Conservation (phyloP, 2,113 vertebrate species). For the Psephotus haematonotus region DNA sequence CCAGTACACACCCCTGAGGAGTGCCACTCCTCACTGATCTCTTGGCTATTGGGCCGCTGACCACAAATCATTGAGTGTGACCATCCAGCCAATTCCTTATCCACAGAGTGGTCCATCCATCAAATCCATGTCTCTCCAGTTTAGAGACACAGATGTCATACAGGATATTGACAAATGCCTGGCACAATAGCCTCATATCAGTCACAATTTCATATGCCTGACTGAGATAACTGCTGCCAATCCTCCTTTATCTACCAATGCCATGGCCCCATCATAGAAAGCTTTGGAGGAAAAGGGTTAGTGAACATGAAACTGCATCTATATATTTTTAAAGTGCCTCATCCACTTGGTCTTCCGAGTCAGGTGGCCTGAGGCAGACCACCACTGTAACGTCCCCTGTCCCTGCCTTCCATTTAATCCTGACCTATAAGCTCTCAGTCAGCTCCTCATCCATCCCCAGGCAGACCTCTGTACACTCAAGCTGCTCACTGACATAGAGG, state of each 20-base stretch:
- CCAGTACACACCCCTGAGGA: background rate
- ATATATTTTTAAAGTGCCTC: background rate
- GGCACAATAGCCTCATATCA: background rate
- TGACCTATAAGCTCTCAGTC: background rate
- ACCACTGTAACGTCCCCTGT: background rate
- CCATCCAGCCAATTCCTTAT: background rate
- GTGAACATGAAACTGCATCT: background rate
- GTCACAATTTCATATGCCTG: background rate
- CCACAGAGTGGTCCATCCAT: background rate
- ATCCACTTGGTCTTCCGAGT: background rate
- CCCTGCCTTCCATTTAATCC: background rate
- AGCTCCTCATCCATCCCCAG: background rate
- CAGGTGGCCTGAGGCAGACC: background rate
- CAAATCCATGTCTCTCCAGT: background rate
- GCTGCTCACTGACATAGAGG: background rate
- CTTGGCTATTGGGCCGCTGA: background rate
- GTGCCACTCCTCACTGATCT: background rate
- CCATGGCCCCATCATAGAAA: background rate
- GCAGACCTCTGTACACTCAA: background rate
- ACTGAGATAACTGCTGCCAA: background rate
- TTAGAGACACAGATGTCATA: background rate
- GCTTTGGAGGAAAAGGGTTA: background rate
- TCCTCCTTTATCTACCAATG: background rate
- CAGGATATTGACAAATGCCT: background rate
- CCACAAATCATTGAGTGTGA: background rate